A percentile compares a stretch with the other conserved stretches of the same genome.
Conservation (phyloP, 2,888 invertebrate species). For the Nephrotoma guestfalica region DNA sequence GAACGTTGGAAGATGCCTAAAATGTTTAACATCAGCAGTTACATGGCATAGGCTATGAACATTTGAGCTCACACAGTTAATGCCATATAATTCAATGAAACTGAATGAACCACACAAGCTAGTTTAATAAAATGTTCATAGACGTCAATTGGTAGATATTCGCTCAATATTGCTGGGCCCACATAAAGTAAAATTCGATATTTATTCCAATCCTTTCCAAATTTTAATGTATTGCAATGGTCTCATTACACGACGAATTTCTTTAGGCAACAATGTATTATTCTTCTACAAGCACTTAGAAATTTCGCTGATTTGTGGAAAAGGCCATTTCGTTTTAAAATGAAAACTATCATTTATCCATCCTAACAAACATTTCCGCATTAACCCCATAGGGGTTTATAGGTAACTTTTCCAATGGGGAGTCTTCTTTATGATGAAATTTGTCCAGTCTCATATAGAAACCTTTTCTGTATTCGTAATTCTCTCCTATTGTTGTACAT, state of each 20-base stretch:
- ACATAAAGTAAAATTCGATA: slow-evolving; percentile 4
- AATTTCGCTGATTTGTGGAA: background rate
- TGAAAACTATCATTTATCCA: background rate
- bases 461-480: no score
- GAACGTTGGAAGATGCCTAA: no score
- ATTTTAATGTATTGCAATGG: background rate
- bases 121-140: slow-evolving; percentile 5
- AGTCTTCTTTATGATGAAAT: no score
- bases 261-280: background rate
- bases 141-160: background rate
- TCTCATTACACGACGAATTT: slow-evolving; percentile 4
- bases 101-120: slow-evolving; percentile 2
- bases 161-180: background rate
- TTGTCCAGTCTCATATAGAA: no score
- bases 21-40: no score
- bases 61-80: no score
- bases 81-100: no score
- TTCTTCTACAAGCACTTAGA: background rate
- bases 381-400: no score
- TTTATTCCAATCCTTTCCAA: slow-evolving; percentile 8
- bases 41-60: no score
- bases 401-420: no score
- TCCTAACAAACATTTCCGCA: no score
- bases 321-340: background rate
- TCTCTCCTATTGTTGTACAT: no score